These are phyloP conservation scores for Dromococcyx pavoninus DNA, from an alignment of 2,797 vertebrate species.

Conservation along the genomic window DNA sequence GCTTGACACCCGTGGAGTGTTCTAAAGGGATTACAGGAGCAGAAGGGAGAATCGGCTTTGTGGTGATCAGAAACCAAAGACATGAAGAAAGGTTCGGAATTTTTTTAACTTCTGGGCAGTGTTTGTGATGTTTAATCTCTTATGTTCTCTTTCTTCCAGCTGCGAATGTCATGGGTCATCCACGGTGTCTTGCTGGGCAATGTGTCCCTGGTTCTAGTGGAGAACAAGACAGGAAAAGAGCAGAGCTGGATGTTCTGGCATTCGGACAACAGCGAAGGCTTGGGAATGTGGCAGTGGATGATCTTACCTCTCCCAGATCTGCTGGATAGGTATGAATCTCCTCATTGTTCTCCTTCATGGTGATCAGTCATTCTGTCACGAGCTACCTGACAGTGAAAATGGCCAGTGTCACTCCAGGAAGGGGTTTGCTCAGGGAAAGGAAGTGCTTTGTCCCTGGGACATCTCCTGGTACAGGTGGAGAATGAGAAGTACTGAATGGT, in stretches of 20 bases:
- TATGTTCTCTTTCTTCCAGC: slow-evolving; percentile 74
- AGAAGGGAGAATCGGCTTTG: neutral
- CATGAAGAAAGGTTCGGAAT: neutral
- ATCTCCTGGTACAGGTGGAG: neutral
- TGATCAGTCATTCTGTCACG: neutral
- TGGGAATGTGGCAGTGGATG: slow-evolving; percentile 85
- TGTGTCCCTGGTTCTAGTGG: slow-evolving; percentile 85
- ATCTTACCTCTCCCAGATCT: slow-evolving; percentile 86
- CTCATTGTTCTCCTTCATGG: neutral
- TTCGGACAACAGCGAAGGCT: slow-evolving; percentile 73
- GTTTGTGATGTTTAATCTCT: neutral
- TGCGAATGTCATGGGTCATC: slow-evolving; percentile 88
- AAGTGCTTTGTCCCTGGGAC: neutral
- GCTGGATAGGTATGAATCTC: slow-evolving; percentile 85
- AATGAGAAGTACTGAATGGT: neutral
- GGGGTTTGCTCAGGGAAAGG: neutral
- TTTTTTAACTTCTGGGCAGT: neutral
- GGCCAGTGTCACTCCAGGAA: neutral
- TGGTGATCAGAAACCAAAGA: neutral
- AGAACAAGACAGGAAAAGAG: slow-evolving; percentile 90
- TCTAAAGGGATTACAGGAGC: neutral
- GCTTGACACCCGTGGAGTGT: neutral
- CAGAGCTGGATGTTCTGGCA: slow-evolving; percentile 84
- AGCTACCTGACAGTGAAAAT: neutral
- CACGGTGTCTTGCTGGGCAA: slow-evolving; percentile 81